phyloP scores from a whole-genome alignment of 2,888 invertebrate species.

The Podabrus alpinus region DNA sequence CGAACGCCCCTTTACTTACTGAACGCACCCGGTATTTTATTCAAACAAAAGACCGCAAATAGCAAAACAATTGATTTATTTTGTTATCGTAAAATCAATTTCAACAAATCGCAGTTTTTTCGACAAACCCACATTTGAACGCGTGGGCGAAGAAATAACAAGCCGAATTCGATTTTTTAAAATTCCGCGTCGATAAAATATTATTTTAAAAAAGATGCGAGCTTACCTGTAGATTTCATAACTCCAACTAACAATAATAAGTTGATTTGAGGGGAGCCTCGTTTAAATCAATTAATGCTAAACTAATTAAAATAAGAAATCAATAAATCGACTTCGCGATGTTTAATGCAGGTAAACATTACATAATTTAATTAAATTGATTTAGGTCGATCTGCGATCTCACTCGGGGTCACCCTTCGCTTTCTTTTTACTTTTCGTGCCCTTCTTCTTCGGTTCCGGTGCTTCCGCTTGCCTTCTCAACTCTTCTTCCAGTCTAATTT shows the following conservation, averaged over 20 bases:
- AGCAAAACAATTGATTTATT: background rate
- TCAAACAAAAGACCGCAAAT: background rate
- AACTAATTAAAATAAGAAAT: slow-evolving; percentile 13
- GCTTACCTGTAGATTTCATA: background rate
- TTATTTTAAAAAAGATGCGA: background rate
- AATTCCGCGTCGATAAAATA: background rate
- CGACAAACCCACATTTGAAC: background rate
- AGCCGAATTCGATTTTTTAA: background rate
- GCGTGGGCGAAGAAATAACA: background rate
- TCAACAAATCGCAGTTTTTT: background rate
- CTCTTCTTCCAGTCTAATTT: slow-evolving; percentile 16
- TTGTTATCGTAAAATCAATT: background rate
- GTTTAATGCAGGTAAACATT: background rate
- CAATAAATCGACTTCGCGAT: slow-evolving; percentile 4
- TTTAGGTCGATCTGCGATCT: background rate
- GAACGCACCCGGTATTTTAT: background rate
- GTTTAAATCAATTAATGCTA: background rate
- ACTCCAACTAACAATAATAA: background rate
- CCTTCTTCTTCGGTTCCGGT: slow-evolving; percentile 28
- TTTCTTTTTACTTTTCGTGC: background rate
- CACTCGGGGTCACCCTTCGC: background rate
- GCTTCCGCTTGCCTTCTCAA: background rate
- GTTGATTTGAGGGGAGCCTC: background rate
- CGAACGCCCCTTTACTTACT: too few relatives aligned
- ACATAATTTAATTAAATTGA: background rate